Evolutionary conservation across 2,797 vertebrate species (phyloP).

Genomic region (Falco peregrinus): DNA sequence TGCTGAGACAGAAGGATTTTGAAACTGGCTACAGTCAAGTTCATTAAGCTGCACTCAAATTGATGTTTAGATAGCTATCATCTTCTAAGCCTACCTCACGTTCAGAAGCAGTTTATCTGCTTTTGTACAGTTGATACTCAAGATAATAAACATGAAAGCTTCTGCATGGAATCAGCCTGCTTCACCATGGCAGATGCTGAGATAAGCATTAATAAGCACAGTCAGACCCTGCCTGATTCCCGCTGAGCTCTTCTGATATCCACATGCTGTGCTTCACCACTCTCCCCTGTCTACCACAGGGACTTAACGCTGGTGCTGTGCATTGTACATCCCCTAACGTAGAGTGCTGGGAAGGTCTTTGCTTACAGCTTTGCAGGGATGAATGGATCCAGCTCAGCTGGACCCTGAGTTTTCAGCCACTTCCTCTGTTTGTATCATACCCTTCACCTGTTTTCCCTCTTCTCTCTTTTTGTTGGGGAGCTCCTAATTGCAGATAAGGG

Average conservation of each 20-base stretch:
- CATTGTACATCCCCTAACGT: fast-evolving
- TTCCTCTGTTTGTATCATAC: neutral
- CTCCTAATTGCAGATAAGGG: neutral
- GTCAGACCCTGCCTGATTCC: neutral
- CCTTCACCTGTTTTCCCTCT: neutral
- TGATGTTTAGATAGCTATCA: neutral
- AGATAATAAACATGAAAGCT: neutral
- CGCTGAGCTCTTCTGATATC: neutral
- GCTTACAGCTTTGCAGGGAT: neutral
- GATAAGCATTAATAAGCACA: neutral
- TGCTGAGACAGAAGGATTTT: neutral
- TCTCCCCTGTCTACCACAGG: neutral
- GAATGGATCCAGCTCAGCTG: neutral
- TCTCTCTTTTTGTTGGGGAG: neutral
- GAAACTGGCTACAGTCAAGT: neutral
- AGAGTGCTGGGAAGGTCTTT: neutral
- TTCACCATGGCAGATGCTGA: neutral
- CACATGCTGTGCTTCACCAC: neutral
- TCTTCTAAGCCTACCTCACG: neutral
- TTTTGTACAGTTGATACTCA: neutral
- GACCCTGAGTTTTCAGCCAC: neutral
- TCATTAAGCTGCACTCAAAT: neutral
- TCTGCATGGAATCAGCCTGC: neutral
- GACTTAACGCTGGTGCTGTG: neutral
- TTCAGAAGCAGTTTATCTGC: neutral